Base-by-base conservation (phyloP, 2,113 vertebrate genomes). In the Fulmarus glacialis region DNA sequence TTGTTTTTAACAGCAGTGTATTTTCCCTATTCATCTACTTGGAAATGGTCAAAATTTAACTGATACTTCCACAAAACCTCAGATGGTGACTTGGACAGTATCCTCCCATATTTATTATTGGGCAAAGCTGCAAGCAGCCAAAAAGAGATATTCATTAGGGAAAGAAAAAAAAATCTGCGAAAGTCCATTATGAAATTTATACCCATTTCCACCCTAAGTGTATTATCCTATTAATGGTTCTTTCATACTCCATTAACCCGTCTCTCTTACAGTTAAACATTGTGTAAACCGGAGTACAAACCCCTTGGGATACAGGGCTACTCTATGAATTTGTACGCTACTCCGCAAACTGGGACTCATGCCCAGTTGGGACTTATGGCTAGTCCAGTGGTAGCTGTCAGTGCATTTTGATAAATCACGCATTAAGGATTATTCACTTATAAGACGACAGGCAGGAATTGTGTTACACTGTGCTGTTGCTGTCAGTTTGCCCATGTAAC, bases 321-420 rank as follows among this genome's bases (percentile, higher is more conserved):
- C 11, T 11, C 48, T 55, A 11, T 19, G 40, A 40, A 19, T 72
- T 55, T 70, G 19, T 53, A 36, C 3, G 5, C 16, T 82, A 36
- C 21, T 77, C 58, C 27, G 23, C 18, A 8, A 6, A 27, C 1
- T 27, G 43, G 40, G 30, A 75, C 12, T 43, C 32, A 18, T 22
- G 45, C 3, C 36, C 7, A 3, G 11, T 4, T 38, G 36, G 58
- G 42, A 81, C 16, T 53, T 92, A 38, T 0, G 1, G 12, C 8
- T n/a, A 45, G 32, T 53, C 22, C 84, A 55, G 29, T 0, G 0
- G 24, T 55, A 47, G 24, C 10, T 62, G 15, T 55, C 32, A 82
- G 36, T 36, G 27, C 24, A 48, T 62, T 90, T 68, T 48, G 26
- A 58, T 47, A 92, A 92, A 43, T 24, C 15, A 30, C 16, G 23